These are phyloP conservation scores for Falcaria lacertinaria DNA, from an alignment of 2,888 invertebrate species.

Conservation along the genomic window DNA sequence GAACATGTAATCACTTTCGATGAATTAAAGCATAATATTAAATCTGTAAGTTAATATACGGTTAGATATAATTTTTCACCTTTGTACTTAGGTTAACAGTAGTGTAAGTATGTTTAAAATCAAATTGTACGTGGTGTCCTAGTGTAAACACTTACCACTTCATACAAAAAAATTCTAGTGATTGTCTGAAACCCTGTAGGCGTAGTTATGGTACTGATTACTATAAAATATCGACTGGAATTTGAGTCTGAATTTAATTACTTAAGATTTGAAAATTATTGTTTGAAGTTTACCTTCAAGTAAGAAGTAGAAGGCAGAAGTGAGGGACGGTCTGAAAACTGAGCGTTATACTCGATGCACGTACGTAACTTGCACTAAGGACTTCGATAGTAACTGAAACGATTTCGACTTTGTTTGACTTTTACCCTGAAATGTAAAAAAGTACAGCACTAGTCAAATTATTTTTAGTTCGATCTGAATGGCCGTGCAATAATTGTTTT, in stretches of 20 bases:
- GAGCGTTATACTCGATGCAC: too few species aligned
- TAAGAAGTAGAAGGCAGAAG: constrained; percentile 10
- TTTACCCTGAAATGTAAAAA: too few species aligned
- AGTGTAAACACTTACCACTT: constrained; percentile 40
- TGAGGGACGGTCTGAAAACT: not conserved
- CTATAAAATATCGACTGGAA: constrained; percentile 49
- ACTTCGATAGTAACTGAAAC: too few species aligned
- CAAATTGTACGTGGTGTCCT: constrained; percentile 34
- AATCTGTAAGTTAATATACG: constrained; percentile 36
- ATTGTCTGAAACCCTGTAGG: constrained; percentile 31
- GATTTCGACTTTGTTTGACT: too few species aligned
- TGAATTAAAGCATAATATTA: constrained; percentile 41
- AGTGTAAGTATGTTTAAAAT: constrained; percentile 40
- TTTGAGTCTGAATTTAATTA: constrained; percentile 61
- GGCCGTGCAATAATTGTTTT: too few species aligned
- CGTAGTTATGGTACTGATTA: constrained; percentile 53
- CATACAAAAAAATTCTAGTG: constrained; percentile 58
- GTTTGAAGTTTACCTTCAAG: constrained; percentile 49
- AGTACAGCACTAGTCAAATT: too few species aligned
- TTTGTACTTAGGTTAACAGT: constrained; percentile 59
- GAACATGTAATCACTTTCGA: constrained; percentile 30
- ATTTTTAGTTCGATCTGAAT: too few species aligned
- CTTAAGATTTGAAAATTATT: constrained; percentile 54
- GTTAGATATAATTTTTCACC: constrained; percentile 53
- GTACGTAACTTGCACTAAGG: too few species aligned